Base-by-base conservation (phyloP, 1,140 invertebrate species). In the Zaprionus tsacasi region DNA sequence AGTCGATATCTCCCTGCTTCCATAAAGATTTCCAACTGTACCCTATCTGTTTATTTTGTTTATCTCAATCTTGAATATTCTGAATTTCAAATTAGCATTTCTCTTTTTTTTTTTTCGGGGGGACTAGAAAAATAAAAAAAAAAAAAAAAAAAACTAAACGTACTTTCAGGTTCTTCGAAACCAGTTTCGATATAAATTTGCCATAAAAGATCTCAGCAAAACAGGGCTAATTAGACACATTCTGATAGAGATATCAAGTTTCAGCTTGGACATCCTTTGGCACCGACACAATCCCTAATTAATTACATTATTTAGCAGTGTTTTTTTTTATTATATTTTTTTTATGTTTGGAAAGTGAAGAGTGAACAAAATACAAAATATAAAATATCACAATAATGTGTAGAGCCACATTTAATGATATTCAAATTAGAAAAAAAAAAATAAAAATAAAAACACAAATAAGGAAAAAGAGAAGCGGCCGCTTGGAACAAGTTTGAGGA, bases 371-470 rank as follows among this genome's bases (percentile, higher is more conserved):
- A 36, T 52, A 36, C 11, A 40, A 76, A 71, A 57, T 61, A 21
- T 67, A 76, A 52, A 66, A 67, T 30, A 75, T 30, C 27, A 78
- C 43, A 72, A 72, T 54, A 59, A 72, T 12, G 45, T 8, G 61
- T 64, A 38, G 45, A 21, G 1, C 3, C 38, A 60, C 64, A 69
- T 78, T 74, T 76, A 79, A 81, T 69, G 59, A 79, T 71, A 81
- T 81, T 81, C 76, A 81, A 81, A 81, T 78, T 78, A 81, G 79
- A 81, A 78, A 64, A 59, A 74, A 63, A 50, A 36, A 48, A 8
- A 5, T 30, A 15, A 13, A n/a, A 54, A 54, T n/a, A 70, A 64
- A 27, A 50, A 67, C 4, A 48, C 17, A 17, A 61, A 48, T n/a
- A 45, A 25, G 12, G n/a, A 27, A 55, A 25, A 38, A 40, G 6